These are phyloP conservation scores for Apotomis capreana DNA, from an alignment of 2,888 invertebrate species.

Conservation along the genomic window DNA sequence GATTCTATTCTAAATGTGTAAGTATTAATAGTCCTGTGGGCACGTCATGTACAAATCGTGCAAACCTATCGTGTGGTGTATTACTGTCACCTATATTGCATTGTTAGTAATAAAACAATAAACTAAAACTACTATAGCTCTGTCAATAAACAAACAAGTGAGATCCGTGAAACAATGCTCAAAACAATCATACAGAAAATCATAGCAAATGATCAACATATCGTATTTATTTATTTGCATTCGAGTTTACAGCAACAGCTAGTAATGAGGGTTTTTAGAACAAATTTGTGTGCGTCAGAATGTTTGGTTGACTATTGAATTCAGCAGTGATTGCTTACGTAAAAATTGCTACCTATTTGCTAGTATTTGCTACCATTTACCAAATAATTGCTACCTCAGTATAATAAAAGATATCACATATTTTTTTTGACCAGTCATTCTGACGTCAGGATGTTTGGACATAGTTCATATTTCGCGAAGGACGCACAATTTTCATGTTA, in stretches of 20 bases:
- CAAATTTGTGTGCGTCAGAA: no score
- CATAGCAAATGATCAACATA: slow-evolving; percentile 1
- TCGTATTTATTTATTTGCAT: background rate
- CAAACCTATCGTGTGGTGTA: slow-evolving; percentile 1
- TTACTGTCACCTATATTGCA: slow-evolving; percentile 16
- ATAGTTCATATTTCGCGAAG: no score
- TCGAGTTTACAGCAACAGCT: background rate
- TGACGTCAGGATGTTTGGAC: no score
- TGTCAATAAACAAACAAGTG: slow-evolving; percentile 40
- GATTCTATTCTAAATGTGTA: slow-evolving; percentile 16
- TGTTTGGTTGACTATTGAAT: no score
- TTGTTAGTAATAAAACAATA: slow-evolving; percentile 21
- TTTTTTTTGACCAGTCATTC: no score
- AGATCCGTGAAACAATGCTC: slow-evolving; percentile 41
- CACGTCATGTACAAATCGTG: slow-evolving; percentile 2
- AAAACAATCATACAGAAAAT: slow-evolving; percentile 23
- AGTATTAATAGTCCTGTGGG: slow-evolving; percentile 17
- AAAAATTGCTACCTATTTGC: no score
- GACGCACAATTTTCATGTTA: no score
- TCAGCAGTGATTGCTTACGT: no score
- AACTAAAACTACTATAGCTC: slow-evolving; percentile 36
- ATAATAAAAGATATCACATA: no score
- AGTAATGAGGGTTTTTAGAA: no score
- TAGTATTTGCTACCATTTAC: no score
- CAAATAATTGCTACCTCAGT: no score